phyloP scores from a whole-genome alignment of 1,140 invertebrate species.

The Myzus persicae region DNA sequence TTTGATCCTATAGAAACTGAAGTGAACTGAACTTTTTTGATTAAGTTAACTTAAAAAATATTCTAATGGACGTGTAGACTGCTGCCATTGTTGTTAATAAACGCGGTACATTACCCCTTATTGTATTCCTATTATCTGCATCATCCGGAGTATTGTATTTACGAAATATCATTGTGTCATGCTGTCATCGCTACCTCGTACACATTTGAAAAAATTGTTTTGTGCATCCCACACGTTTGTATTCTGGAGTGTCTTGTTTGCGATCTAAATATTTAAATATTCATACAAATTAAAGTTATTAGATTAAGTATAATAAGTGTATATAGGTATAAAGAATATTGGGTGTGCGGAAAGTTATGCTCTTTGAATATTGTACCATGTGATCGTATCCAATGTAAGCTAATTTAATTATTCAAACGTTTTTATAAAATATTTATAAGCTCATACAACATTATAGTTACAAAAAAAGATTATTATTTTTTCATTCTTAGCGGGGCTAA shows the following conservation, averaged over 20 bases:
- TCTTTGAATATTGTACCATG: too few species aligned
- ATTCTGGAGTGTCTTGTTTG: neutral
- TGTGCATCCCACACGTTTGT: too few species aligned
- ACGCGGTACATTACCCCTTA: neutral
- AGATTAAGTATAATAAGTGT: neutral
- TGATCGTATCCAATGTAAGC: too few species aligned
- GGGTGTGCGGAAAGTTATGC: too few species aligned
- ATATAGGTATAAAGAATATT: neutral
- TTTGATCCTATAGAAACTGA: neutral
- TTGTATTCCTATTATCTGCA: constrained; percentile 8
- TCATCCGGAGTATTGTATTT: constrained; percentile 14
- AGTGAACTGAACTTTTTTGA: neutral
- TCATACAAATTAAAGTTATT: neutral
- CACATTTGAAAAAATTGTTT: neutral
- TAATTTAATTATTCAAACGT: too few species aligned
- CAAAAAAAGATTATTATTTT: too few species aligned
- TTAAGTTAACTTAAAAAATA: neutral
- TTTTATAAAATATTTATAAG: too few species aligned
- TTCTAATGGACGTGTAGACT: neutral
- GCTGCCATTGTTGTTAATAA: constrained; percentile 30
- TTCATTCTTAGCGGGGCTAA: too few species aligned
- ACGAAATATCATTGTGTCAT: neutral
- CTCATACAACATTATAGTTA: too few species aligned
- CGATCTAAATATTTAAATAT: neutral
- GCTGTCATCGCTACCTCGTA: neutral